Percentiles rank a stretch among this genome's conserved stretches.
phyloP scores from a whole-genome alignment of 2,797 vertebrate genomes.

The Cynodonichthys magdalenae region DNA sequence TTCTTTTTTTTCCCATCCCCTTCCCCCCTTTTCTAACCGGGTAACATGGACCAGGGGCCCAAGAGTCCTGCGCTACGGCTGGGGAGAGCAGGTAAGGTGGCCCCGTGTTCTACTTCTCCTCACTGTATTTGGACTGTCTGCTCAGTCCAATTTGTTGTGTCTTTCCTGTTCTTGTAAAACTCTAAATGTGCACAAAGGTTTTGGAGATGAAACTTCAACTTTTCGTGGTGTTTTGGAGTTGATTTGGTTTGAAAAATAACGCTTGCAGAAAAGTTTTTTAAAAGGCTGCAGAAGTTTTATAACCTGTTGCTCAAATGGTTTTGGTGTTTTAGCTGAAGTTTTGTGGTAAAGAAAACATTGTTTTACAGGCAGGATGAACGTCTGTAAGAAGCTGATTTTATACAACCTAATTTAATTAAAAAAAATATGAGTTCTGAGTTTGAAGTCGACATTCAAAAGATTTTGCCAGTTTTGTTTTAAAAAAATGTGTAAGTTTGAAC shows the following conservation, averaged over 20 bases:
- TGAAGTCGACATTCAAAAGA: too few species aligned
- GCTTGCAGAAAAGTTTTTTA: not conserved
- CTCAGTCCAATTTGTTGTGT: not conserved
- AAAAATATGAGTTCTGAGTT: too few species aligned
- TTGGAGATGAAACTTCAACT: not conserved
- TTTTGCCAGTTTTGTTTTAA: too few species aligned
- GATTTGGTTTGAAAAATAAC: too few species aligned
- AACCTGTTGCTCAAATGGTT: not conserved
- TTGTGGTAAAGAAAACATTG: too few species aligned
- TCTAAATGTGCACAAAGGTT: not conserved
- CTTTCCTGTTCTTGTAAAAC: not conserved
- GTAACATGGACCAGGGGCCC: constrained; percentile 91
- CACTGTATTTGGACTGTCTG: constrained; percentile 23
- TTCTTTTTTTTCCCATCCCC: constrained; percentile 67
- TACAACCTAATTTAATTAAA: too few species aligned
- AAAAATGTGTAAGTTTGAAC: not conserved
- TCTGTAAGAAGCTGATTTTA: too few species aligned
- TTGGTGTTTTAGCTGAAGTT: too few species aligned
- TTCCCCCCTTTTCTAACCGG: constrained; percentile 72
- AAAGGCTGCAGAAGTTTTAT: too few species aligned
- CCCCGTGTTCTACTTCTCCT: constrained; percentile 13
- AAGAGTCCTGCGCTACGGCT: constrained; percentile 85
- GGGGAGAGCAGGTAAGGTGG: constrained; percentile 91
- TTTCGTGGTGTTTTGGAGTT: too few species aligned
- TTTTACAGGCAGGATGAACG: too few species aligned